Base-by-base conservation (phyloP, 2,797 vertebrate species). In the Serranus cabrilla region DNA sequence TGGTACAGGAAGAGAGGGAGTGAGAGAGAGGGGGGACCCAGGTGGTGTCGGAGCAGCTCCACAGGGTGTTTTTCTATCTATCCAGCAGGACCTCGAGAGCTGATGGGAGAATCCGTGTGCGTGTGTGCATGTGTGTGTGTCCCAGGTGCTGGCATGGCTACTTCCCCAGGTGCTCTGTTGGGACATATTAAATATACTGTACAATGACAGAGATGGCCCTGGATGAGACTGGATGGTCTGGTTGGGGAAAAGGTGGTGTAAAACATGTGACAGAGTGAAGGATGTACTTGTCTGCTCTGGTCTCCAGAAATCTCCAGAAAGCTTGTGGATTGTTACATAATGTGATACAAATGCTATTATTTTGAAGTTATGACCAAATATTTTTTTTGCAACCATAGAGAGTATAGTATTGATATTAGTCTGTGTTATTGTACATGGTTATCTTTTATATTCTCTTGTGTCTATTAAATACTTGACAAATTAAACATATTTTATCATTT, bases 121-220 rank as follows among this genome's bases (percentile, higher is more conserved):
- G 81, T 70, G 61, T 81, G 76, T 76, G 57, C 82, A 66, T 56
- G 69, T 62, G 74, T 70, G 78, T 75, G 68, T 74, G 87, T 90
- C 88, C 76, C 92, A 92, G 84, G 89, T 93, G 91, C 82, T 87
- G 82, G 86, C 80, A 81, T 73, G 82, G 87, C 87, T 84, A 85
- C 88, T 89, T 93, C 89, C 90, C 86, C 89, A 90, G 93, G 89
- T 93, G 91, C 85, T 84, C 86, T 87, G 89, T 80, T 88, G 91
- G 90, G 91, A 93, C 92, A 86, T 92, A 92, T 94, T 93, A 92
- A 87, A 93, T 90, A 90, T 87, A 92, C 87, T 90, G 86, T 93
- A 93, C 88, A 85, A 80, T 90, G 90, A 91, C 91, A 94, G 89
- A 86, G 86, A 87, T 86, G 87, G 86, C 87, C 87, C 76, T 82